A percentile compares a stretch with the other conserved stretches of the same genome.
These are phyloP conservation scores for Tetragnatha versicolor DNA, from an alignment of 1,140 invertebrate genomes.

Conservation along the genomic window DNA sequence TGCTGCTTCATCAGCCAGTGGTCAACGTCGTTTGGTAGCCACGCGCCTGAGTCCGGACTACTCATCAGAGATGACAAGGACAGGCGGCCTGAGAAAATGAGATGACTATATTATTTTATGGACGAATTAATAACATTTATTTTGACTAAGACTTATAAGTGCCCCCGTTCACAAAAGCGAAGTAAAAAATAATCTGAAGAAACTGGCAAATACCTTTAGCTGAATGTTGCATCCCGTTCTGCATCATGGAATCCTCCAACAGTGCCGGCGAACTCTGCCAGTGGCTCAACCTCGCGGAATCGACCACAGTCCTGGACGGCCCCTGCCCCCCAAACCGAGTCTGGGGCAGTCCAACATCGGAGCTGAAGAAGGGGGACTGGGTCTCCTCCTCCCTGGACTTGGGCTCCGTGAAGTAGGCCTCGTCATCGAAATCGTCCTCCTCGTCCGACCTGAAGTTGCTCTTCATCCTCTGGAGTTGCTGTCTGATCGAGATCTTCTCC, in stretches of 20 bases:
- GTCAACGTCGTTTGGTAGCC: conserved; percentile 7
- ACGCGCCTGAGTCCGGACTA: conserved; percentile 22
- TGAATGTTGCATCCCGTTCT: neutral
- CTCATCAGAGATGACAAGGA: conserved; percentile 36
- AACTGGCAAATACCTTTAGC: conserved; percentile 35
- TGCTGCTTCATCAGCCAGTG: conserved; percentile 5
- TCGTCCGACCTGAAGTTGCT: conserved; percentile 5
- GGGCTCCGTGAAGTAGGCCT: conserved; percentile 39
- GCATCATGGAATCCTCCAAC: conserved; percentile 8
- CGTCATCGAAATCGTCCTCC: conserved; percentile 37
- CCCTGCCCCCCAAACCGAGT: neutral
- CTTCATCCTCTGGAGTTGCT: conserved; percentile 66
- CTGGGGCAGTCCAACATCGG: neutral
- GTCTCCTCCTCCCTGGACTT: conserved; percentile 42
- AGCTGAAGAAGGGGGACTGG: conserved; percentile 26
- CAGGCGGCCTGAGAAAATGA: conserved; percentile 7
- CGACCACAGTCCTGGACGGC: neutral
- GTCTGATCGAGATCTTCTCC: conserved; percentile 77
- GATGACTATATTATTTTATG: neutral
- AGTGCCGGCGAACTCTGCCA: conserved; percentile 42
- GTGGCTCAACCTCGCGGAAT: conserved; percentile 2
- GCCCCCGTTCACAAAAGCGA: no score
- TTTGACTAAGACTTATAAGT: neutral
- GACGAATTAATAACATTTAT: neutral
- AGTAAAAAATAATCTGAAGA: no score